phyloP scores from a whole-genome alignment of 2,113 vertebrate species.

The Pomatostomus ruficeps region DNA sequence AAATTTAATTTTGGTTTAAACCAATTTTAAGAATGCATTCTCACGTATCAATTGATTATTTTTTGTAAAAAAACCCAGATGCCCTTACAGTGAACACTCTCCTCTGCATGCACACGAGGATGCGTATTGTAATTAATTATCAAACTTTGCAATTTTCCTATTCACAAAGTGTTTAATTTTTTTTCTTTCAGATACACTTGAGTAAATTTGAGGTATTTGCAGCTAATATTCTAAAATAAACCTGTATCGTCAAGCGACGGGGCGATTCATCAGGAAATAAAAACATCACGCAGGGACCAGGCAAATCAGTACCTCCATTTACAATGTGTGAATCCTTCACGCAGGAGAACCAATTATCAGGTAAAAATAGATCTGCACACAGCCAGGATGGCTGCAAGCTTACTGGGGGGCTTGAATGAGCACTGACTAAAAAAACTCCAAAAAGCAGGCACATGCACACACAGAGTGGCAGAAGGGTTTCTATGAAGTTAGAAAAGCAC shows the following conservation, averaged over 20 bases:
- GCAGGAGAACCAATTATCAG: slow-evolving; percentile 38
- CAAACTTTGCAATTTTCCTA: neutral
- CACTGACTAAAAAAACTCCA: neutral
- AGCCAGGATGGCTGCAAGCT: neutral
- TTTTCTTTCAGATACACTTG: neutral
- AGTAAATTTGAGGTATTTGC: neutral
- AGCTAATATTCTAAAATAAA: neutral
- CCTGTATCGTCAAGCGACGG: neutral
- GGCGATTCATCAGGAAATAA: neutral
- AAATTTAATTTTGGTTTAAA: neutral
- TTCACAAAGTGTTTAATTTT: neutral
- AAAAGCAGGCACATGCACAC: neutral
- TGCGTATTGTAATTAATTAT: neutral
- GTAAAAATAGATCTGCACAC: slow-evolving; percentile 27
- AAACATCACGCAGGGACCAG: neutral
- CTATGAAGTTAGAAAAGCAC: neutral
- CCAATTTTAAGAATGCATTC: neutral
- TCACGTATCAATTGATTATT: neutral
- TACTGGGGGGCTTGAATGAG: neutral
- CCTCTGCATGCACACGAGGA: neutral
- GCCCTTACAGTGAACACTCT: neutral
- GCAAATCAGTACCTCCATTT: slow-evolving; percentile 11
- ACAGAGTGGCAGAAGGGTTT: neutral
- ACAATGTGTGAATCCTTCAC: slow-evolving; percentile 12
- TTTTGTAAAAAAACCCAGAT: neutral